These are phyloP conservation scores for Isoperla grammatica DNA, from an alignment of 2,888 invertebrate species.

Conservation along the genomic window DNA sequence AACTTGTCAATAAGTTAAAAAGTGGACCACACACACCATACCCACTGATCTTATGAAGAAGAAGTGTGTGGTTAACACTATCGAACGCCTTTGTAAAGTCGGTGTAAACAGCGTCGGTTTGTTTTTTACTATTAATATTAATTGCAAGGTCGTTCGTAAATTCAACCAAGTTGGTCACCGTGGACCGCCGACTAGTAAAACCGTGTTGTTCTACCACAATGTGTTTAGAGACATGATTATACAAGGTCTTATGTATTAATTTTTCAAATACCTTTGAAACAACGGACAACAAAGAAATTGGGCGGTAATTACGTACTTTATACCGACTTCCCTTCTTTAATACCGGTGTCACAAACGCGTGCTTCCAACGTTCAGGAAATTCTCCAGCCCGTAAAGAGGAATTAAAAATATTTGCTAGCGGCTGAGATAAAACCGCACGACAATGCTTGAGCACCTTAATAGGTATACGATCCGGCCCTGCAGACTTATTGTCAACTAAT, in stretches of 20 bases:
- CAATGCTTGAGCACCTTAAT: neutral
- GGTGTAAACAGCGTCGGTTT: neutral
- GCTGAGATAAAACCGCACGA: neutral
- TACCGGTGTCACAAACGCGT: neutral
- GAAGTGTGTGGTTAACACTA: neutral
- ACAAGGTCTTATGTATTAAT: neutral
- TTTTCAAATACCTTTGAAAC: neutral
- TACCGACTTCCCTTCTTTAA: constrained; percentile 1
- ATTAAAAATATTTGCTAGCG: neutral
- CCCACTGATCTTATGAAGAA: neutral
- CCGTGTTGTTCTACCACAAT: neutral
- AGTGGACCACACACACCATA: neutral
- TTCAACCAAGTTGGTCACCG: neutral
- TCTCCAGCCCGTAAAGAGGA: neutral
- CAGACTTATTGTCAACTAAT: neutral
- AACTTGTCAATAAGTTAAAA: neutral
- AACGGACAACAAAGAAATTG: neutral
- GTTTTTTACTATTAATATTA: neutral
- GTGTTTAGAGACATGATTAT: neutral
- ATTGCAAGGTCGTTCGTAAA: neutral
- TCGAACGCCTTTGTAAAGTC: constrained; percentile 3
- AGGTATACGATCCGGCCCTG: neutral
- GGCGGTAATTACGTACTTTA: neutral
- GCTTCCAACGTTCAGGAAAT: neutral
- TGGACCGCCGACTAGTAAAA: neutral